Evolutionary conservation across 2,113 vertebrate genomes (phyloP).

Genomic region (Mesocricetus auratus): DNA sequence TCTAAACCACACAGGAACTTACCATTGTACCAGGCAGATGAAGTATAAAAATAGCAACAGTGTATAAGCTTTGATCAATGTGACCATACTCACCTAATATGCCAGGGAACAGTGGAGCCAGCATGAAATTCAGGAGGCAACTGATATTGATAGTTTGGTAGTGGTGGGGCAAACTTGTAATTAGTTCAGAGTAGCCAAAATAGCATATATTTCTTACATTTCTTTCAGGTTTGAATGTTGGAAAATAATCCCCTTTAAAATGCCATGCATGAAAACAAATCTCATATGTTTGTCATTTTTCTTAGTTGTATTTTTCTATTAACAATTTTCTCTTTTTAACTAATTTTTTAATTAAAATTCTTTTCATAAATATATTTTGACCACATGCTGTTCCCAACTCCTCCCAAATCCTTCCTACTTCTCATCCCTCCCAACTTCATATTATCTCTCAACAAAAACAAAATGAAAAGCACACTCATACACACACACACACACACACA

Average conservation of each 20-base stretch:
- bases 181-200: neutral
- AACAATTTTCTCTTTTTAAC: neutral
- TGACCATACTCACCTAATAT: fast-evolving
- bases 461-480: neutral
- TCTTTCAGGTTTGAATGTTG: neutral
- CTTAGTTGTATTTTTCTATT: neutral
- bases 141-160: neutral
- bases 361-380: neutral
- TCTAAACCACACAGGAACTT: neutral
- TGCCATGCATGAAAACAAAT: neutral
- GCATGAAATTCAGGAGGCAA: neutral
- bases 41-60: neutral
- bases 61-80: fast-evolving
- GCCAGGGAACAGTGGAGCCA: neutral
- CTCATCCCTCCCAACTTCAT: neutral
- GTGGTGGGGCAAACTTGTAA: neutral
- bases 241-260: neutral
- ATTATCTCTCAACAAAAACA: neutral
- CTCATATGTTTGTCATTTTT: neutral
- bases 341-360: neutral
- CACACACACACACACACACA: neutral
- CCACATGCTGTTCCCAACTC: neutral
- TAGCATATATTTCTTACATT: neutral
- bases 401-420: neutral
- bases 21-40: neutral